These are phyloP conservation scores for Chaetura pelagica DNA, from an alignment of 2,113 vertebrate species.

Conservation along the genomic window DNA sequence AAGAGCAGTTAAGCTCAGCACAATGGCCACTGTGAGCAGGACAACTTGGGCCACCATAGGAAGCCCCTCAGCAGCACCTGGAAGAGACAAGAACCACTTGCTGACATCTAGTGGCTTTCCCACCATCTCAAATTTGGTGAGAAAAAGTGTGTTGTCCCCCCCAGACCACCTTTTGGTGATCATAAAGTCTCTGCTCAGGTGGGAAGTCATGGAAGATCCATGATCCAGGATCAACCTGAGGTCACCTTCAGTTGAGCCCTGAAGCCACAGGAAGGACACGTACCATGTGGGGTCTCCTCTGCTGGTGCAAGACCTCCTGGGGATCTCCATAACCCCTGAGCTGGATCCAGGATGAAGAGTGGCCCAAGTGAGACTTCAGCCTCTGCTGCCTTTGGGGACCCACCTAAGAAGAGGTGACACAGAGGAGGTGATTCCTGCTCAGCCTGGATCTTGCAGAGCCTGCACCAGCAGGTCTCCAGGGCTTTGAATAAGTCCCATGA, in stretches of 20 bases:
- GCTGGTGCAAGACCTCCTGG: not conserved
- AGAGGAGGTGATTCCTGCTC: not conserved
- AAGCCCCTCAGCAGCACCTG: not conserved
- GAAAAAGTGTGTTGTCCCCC: no score
- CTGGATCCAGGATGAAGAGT: not conserved
- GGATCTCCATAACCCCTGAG: not conserved
- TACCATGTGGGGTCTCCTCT: not conserved
- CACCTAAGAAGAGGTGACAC: not conserved
- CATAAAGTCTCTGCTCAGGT: not conserved
- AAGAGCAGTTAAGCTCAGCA: not conserved
- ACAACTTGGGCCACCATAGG: not conserved
- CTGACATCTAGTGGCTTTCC: not conserved
- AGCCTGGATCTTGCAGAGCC: not conserved
- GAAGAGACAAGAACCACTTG: not conserved
- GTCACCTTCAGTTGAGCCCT: not conserved
- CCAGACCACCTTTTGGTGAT: no score
- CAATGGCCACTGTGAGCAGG: not conserved
- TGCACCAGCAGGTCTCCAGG: not conserved
- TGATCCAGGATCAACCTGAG: not conserved
- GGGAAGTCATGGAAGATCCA: no score
- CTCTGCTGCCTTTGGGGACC: not conserved
- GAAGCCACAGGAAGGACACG: not conserved
- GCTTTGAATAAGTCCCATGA: not conserved
- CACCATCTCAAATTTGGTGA: not conserved
- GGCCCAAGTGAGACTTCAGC: constrained; percentile 40